Conservation (phyloP, 2,797 vertebrate genomes). For the Chanos chanos region DNA sequence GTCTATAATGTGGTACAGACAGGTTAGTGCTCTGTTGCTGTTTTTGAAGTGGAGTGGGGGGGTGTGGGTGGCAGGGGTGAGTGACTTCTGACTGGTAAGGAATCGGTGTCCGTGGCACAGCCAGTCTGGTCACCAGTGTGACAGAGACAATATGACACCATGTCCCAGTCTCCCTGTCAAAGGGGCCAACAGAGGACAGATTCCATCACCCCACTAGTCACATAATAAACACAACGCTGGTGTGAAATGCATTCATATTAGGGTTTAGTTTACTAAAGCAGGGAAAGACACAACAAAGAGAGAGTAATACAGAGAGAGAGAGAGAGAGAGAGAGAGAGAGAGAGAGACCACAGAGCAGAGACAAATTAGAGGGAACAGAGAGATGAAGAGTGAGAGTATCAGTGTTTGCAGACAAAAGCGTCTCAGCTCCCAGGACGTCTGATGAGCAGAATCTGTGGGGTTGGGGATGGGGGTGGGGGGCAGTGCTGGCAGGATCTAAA, state of each 20-base stretch:
- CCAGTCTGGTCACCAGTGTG: neutral
- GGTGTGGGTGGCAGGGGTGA: no score
- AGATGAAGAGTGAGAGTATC: constrained; percentile 34
- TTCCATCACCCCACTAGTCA: neutral
- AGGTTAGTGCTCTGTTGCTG: neutral
- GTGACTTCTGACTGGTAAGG: neutral
- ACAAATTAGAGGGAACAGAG: neutral
- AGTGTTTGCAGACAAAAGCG: constrained; percentile 44
- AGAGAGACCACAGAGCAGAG: neutral
- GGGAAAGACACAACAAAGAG: constrained; percentile 24
- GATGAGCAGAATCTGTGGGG: constrained; percentile 16
- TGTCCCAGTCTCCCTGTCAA: no score
- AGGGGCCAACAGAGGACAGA: no score
- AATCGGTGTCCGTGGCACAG: neutral
- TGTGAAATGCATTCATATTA: no score
- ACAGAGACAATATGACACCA: neutral
- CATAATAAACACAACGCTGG: no score
- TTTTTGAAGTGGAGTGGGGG: no score
- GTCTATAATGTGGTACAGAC: no score
- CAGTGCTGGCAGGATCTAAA: neutral
- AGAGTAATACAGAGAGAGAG: neutral
- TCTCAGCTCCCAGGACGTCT: constrained; percentile 5
- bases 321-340: neutral
- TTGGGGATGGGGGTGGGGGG: constrained; percentile 31
- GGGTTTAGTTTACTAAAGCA: constrained; percentile 22